Evolutionary conservation across 2,888 invertebrate species (phyloP).

Genomic region (Agapetus fuscipes): DNA sequence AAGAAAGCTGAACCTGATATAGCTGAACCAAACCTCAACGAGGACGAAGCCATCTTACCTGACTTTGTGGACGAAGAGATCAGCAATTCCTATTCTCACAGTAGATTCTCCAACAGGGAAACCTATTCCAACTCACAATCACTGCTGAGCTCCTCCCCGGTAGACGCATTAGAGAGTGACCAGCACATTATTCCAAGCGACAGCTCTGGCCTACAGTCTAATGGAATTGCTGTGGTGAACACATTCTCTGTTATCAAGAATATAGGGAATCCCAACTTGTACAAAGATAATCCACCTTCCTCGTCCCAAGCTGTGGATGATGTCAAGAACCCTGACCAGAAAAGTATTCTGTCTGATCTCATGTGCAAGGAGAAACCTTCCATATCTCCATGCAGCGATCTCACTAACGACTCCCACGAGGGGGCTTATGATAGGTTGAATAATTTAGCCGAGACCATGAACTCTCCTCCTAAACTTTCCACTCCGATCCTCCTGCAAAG

Average conservation of each 20-base stretch:
- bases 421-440: constrained; percentile 8
- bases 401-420: constrained; percentile 30
- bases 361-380: constrained; percentile 45
- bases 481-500: no score
- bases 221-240: constrained; percentile 29
- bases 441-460: constrained; percentile 4
- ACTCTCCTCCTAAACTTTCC: constrained; percentile 2
- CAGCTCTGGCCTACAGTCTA: neutral
- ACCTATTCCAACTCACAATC: constrained; percentile 27
- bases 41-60: constrained; percentile 35
- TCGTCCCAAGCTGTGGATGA: constrained; percentile 1
- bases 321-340: neutral
- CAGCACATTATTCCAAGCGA: neutral
- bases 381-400: constrained; percentile 42
- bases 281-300: constrained; percentile 7
- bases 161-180: neutral
- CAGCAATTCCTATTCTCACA: constrained; percentile 13
- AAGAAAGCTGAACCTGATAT: constrained; percentile 23
- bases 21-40: constrained; percentile 25
- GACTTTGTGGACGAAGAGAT: constrained; percentile 35
- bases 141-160: constrained; percentile 26
- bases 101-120: constrained; percentile 26
- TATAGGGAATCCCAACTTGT: constrained; percentile 31
- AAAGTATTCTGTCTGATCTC: constrained; percentile 37
- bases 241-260: constrained; percentile 41